Conservation (phyloP, 2,888 invertebrate species). For the Platerodrilus igneus region DNA sequence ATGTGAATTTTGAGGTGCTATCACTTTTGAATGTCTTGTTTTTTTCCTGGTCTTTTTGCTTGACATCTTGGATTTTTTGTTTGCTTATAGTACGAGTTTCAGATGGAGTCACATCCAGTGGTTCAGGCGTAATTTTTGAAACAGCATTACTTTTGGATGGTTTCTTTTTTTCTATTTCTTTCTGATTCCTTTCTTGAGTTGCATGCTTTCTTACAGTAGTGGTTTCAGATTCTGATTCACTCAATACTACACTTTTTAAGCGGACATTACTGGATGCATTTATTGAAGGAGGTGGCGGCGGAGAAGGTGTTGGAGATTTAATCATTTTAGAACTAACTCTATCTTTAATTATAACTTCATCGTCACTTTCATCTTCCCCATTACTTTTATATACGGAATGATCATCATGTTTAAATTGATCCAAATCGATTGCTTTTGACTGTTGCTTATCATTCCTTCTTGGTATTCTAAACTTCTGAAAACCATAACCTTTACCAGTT, state of each 20-base stretch:
- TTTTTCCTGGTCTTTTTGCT: no score
- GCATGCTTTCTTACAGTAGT: slow-evolving; percentile 9
- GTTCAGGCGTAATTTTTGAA: no score
- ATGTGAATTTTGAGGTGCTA: no score
- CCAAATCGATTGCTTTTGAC: slow-evolving; percentile 27
- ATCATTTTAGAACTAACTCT: background rate
- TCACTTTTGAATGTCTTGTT: no score
- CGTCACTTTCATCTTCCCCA: slow-evolving; percentile 5
- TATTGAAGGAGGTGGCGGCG: no score
- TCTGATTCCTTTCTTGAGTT: slow-evolving; percentile 1
- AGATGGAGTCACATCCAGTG: no score
- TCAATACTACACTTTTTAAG: slow-evolving; percentile 5
- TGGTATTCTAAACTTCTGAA: slow-evolving; percentile 54
- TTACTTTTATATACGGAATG: no score
- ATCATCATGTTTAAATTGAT: slow-evolving; percentile 16
- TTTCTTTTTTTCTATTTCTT: slow-evolving; percentile 11
- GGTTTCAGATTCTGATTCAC: slow-evolving; percentile 5
- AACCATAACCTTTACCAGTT: slow-evolving; percentile 48
- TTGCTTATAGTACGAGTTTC: no score
- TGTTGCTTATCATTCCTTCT: slow-evolving; percentile 42
- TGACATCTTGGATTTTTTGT: no score
- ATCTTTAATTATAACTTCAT: background rate
- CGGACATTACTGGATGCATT: no score
- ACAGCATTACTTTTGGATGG: no score
- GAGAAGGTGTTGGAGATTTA: no score